Percentiles rank a stretch among this genome's conserved stretches.
Conservation (phyloP, 2,797 vertebrate genomes). For the Falco naumanni region DNA sequence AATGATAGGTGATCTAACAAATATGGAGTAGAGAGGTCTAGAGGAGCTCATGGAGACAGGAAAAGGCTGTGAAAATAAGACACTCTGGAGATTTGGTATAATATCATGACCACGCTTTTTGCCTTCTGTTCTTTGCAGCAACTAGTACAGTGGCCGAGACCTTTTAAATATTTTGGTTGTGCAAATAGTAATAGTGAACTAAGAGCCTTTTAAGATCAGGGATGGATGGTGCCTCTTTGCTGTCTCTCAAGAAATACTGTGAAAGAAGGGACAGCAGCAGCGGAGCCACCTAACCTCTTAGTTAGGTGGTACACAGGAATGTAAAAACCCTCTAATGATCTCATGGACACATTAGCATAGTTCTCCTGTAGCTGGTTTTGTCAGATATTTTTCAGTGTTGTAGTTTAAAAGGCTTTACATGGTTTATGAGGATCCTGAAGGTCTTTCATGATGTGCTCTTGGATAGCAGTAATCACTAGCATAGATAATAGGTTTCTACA, state of each 20-base stretch:
- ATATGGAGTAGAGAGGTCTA: background rate
- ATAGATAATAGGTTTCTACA: background rate
- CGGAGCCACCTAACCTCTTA: background rate
- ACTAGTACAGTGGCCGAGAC: background rate
- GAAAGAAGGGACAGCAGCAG: background rate
- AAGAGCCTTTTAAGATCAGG: background rate
- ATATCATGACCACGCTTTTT: background rate
- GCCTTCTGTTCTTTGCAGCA: background rate
- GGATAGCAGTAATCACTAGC: background rate
- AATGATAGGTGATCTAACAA: background rate
- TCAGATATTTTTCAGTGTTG: background rate
- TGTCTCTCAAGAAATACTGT: background rate
- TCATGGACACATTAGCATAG: background rate
- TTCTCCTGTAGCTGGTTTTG: background rate
- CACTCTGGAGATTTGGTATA: background rate
- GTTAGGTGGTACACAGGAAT: background rate
- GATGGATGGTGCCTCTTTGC: background rate
- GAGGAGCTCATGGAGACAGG: background rate
- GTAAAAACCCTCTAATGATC: background rate
- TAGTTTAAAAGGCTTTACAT: background rate
- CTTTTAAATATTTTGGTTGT: background rate
- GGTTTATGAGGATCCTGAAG: background rate
- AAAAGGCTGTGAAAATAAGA: background rate
- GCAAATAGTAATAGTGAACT: background rate
- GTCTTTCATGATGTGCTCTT: background rate